Conservation (phyloP, 2,113 vertebrate genomes). For the Sebastes schlegelii region DNA sequence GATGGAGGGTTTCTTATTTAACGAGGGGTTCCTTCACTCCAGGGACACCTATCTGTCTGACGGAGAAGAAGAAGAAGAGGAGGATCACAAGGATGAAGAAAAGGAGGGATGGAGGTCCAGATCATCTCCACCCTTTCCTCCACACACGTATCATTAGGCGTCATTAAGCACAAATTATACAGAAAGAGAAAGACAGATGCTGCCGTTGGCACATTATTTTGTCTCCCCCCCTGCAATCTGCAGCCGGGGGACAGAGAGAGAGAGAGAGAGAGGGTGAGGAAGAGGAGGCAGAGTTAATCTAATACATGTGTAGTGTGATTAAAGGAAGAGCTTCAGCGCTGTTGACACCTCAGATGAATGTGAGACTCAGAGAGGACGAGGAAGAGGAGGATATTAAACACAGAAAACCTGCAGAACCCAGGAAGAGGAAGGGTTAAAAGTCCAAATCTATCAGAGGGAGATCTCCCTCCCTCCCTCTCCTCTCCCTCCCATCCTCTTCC, state of each 20-base stretch:
- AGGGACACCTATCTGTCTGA: conserved; percentile 42
- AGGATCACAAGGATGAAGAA: background rate
- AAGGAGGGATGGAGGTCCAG: background rate
- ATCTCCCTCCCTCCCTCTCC: conserved; percentile 10
- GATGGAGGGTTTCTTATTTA: conserved; percentile 31
- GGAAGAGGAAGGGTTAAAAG: conserved; percentile 48
- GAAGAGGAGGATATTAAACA: conserved; percentile 59
- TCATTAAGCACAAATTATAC: conserved; percentile 82
- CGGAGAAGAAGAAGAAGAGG: background rate
- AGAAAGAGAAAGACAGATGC: conserved; percentile 75
- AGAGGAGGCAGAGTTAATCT: conserved; percentile 29
- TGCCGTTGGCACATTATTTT: conserved; percentile 68
- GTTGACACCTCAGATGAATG: conserved; percentile 72
- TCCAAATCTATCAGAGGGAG: conserved; percentile 27
- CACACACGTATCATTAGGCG: conserved; percentile 73
- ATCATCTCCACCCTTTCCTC: conserved; percentile 48
- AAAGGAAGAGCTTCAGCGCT: conserved; percentile 62
- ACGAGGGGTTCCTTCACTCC: conserved; percentile 38
- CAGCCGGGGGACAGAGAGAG: background rate
- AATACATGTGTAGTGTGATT: conserved; percentile 68
- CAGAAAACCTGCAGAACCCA: background rate
- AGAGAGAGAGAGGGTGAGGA: background rate
- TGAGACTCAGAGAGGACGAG: conserved; percentile 1
- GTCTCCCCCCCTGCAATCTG: conserved; percentile 30
- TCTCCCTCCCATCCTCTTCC: conserved; percentile 8